phyloP scores from a whole-genome alignment of 92 coral and sea anemone genomes.

The Epizoanthus stellaris region DNA sequence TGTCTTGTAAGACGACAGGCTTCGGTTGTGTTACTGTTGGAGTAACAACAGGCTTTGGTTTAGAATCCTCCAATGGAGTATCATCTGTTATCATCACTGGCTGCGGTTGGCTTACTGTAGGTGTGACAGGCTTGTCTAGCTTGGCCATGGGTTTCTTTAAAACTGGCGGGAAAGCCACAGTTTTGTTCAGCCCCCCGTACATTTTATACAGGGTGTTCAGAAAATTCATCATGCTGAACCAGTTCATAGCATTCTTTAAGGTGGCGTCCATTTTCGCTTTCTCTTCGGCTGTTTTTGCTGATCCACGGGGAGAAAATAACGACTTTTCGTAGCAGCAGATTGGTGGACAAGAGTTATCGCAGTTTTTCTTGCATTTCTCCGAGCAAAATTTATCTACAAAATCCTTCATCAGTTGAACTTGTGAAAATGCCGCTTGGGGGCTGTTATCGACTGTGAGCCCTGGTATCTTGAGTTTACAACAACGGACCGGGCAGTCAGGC shows the following conservation, averaged over 20 bases:
- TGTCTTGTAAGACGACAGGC: constrained; percentile 6
- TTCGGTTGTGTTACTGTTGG: neutral
- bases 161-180: constrained; percentile 7
- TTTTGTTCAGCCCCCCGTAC: constrained; percentile 55
- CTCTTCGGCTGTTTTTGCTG: neutral
- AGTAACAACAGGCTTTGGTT: neutral
- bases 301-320: neutral
- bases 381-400: constrained; percentile 81
- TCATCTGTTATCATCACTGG: constrained; percentile 19
- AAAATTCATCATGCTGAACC: constrained; percentile 89
- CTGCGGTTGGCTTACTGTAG: neutral
- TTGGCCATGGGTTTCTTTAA: neutral
- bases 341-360: constrained; percentile 80
- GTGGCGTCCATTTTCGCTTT: constrained; percentile 45
- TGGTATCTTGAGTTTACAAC: constrained; percentile 35
- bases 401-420: constrained; percentile 54
- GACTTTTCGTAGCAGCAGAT: constrained; percentile 70
- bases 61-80: neutral
- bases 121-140: constrained; percentile 3
- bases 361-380: constrained; percentile 59
- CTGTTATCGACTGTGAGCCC: constrained; percentile 6
- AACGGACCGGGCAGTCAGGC: constrained; percentile 23
- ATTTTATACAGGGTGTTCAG: constrained; percentile 77
- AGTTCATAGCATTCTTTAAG: constrained; percentile 75
- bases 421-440: constrained; percentile 17